A percentile compares a stretch with the other conserved stretches of the same genome.
phyloP scores from a whole-genome alignment of 92 coral and sea anemone genomes.

The Umimayanthus chanpuru region DNA sequence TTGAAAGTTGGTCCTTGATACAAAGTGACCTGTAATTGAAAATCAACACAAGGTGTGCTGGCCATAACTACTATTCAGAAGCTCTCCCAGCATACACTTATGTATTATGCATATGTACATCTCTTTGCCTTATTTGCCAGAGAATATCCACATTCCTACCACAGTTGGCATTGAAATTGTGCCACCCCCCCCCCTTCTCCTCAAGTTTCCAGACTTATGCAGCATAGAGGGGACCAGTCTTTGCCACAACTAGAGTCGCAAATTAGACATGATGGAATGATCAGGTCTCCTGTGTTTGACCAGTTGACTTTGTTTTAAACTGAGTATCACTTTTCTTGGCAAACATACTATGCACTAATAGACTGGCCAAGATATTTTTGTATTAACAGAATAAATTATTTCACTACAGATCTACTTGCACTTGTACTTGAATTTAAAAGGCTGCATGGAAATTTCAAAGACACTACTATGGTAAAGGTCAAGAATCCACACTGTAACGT shows the following conservation, averaged over 20 bases:
- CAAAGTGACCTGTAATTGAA: constrained; percentile 49
- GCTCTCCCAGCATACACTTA: constrained; percentile 8
- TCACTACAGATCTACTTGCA: no score
- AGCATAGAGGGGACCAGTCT: background rate
- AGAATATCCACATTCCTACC: background rate
- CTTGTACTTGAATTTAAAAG: no score
- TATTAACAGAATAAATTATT: no score
- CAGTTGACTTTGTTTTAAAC: background rate
- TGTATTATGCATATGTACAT: constrained; percentile 11
- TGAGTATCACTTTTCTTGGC: background rate
- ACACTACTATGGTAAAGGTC: no score
- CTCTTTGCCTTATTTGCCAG: background rate
- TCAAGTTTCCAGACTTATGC: background rate
- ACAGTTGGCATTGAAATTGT: background rate
- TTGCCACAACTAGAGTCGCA: background rate
- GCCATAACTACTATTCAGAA: background rate
- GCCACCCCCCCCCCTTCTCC: background rate
- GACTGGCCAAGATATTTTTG: no score
- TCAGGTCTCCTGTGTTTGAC: background rate
- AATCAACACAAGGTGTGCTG: background rate
- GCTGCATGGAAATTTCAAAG: no score
- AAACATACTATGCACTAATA: background rate
- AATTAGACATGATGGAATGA: background rate
- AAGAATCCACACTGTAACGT: no score
- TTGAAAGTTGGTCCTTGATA: constrained; percentile 44